Evolutionary conservation across 2,113 vertebrate genomes (phyloP), one percentile per base, ranked within the genome.

Genomic region (Sylvietta virens): DNA sequence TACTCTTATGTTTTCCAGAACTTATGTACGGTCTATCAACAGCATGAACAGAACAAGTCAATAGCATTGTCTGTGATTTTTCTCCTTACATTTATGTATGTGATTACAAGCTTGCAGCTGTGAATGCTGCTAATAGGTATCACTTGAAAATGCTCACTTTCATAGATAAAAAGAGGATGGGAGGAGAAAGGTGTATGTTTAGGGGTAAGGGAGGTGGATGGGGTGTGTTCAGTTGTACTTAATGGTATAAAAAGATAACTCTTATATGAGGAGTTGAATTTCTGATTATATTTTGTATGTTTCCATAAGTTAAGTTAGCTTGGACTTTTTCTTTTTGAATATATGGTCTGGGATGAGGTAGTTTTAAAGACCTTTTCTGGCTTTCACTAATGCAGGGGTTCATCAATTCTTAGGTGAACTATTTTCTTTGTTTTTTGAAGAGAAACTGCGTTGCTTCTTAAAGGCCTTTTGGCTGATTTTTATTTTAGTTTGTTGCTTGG

Each of bases 111-210:
- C 40, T 66, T 78, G 31, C 18, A 23, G 30, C 33, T 86, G 69
- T 39, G 33, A 81, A 66, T 45, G 54, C n/a, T 82, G 48, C n/a
- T 65, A 73, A 72, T 24, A 57, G 28, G 27, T 57, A 92, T 42
- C 48, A 72, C 31, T 64, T 82, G 74, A 86, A 92, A 79, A 86
- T 22, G 23, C 10, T 35, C 26, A 23, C 6, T 91, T 74, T 60
- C 42, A 83, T 15, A 45, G 8, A 16, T 31, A 31, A 66, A 74
- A 90, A 77, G n/a, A 39, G 2, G 4, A 8, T 8, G 3, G 2
- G 10, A 20, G 20, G 13, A 21, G 5, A 27, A 27, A 22, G 4
- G 1, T 35, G 1, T 45, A 16, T 5, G 2, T 16, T 13, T 22
- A 24, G 5, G 8, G 12, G 11, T 60, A 48, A 80, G 56, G 30